A percentile compares a stretch with the other conserved stretches of the same genome.
Evolutionary conservation across 2,888 invertebrate species (phyloP).

Genomic region (Lucinisca nassula): DNA sequence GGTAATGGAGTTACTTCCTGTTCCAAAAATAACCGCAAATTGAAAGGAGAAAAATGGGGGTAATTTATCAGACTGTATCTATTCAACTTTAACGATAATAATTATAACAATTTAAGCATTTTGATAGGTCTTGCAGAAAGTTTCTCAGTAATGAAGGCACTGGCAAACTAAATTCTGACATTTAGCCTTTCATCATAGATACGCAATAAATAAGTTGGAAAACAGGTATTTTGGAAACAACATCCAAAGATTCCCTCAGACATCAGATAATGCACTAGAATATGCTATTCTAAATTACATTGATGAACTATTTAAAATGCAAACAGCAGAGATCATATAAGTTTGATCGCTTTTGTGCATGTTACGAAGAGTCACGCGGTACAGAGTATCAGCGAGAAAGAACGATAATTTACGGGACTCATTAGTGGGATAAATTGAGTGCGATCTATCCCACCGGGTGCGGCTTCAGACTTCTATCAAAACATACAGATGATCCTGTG

Average conservation of each 20-base stretch:
- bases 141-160: neutral
- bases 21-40: no score
- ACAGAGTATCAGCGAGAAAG: neutral
- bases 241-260: neutral
- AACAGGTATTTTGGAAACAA: slow-evolving; percentile 14
- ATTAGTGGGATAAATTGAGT: neutral
- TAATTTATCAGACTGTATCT: no score
- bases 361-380: neutral
- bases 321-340: slow-evolving; percentile 14
- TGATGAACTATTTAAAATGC: slow-evolving; percentile 17
- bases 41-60: no score
- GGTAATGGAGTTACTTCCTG: no score
- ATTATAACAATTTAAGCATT: no score
- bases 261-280: slow-evolving; percentile 12
- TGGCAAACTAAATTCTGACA: neutral
- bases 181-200: slow-evolving; percentile 7
- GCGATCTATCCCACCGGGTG: slow-evolving; percentile 6
- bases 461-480: slow-evolving; percentile 16
- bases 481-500: neutral
- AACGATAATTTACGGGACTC: neutral
- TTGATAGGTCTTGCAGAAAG: neutral
- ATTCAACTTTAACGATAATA: no score
- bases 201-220: neutral
- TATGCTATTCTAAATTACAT: slow-evolving; percentile 10
- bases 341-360: slow-evolving; percentile 2